Evolutionary conservation across 2,113 vertebrate genomes (phyloP).

Genomic region (human (Homo sapiens)): GRCh38 chr7:110585001-110585500

Average conservation of each 20-base stretch:
- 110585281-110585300: conserved; percentile 67
- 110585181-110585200: neutral
- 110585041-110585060: neutral
- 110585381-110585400: conserved; percentile 77
- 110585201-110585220: neutral
- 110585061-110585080: neutral
- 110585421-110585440: conserved; percentile 69
- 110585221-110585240: neutral
- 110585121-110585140: neutral
- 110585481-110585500: conserved; percentile 73
- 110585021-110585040: neutral
- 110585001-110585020: neutral
- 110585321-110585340: conserved; percentile 74
- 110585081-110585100: neutral
- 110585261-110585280: neutral
- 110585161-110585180: neutral
- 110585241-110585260: conserved; percentile 46
- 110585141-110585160: neutral
- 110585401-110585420: conserved; percentile 77
- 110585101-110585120: neutral
- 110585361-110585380: conserved; percentile 75
- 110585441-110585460: conserved; percentile 78
- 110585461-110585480: conserved; percentile 78
- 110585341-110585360: conserved; percentile 69
- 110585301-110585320: conserved; percentile 66